Base-by-base conservation (phyloP, 1,140 invertebrate species). In the Polypedilum vanderplanki region DNA sequence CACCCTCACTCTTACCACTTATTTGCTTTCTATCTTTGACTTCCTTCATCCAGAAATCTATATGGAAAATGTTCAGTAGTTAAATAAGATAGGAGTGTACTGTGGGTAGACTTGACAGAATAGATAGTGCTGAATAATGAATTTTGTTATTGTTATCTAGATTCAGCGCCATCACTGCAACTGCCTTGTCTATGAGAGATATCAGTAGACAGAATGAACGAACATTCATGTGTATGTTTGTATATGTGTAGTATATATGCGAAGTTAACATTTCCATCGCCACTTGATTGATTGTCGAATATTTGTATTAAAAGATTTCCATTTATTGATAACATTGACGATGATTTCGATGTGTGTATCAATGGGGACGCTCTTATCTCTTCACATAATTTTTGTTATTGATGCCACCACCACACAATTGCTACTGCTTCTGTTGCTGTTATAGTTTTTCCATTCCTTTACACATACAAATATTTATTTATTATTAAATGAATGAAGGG, bases 241-340 rank as follows among this genome's bases (percentile, higher is more conserved):
- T 33, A 33, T 33, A 33, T 33, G 24, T 33, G 24, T 33, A 4
- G 46, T 57, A 57, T n/a, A 57, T 57, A 57, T n/a, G 24, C 24
- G 24, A 5, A 57, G 46, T 20, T 18, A 70, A 70, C 65, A 70
- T 70, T 70, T 70, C 20, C 20, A 18, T 22, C 65, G 20, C 20
- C 65, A 22, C 65, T 70, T 70, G 65, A 70, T 70, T 70, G 65
- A 70, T 70, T 70, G 65, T 70, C 65, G 65, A 70, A 70, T 70
- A 70, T 70, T 70, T 70, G 65, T 70, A 70, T 70, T 70, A 70
- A 70, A 70, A 70, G 65, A 70, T 70, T 70, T 70, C 20, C 65
- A 70, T 70, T 22, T 22, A 70, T 22, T 70, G 65, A 70, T 70
- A 70, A 70, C 17, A 70, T 70, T 70, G 17, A 70, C 20, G 46